Evolutionary conservation across 2,797 vertebrate species (phyloP).

Genomic region (Malacoraja senta): DNA sequence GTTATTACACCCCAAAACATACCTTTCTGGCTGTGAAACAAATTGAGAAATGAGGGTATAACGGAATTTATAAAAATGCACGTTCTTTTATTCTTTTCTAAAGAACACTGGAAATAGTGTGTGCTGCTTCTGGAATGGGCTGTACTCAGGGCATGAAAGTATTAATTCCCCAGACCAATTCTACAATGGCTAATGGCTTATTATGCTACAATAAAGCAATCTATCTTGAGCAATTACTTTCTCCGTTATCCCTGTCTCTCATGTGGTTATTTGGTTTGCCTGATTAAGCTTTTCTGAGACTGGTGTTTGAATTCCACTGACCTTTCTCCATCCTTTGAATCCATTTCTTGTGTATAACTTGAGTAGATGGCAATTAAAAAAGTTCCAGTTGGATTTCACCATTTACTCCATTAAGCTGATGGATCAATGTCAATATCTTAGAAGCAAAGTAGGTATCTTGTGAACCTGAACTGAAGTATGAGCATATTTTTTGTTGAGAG

Average conservation of each 20-base stretch:
- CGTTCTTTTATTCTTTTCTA: neutral
- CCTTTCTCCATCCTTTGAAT: slow-evolving; percentile 4
- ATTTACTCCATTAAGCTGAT: neutral
- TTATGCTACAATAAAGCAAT: slow-evolving; percentile 22
- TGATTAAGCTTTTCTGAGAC: slow-evolving; percentile 29
- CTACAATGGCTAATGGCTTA: slow-evolving; percentile 13
- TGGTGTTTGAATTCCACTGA: slow-evolving; percentile 24
- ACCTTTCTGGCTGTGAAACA: neutral
- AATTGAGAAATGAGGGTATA: neutral
- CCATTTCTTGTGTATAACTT: neutral
- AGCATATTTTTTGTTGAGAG: neutral
- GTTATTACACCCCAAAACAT: neutral
- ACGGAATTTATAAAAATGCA: neutral
- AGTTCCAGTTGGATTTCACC: neutral
- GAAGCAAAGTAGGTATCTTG: neutral
- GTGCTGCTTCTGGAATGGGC: neutral
- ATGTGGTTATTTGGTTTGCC: slow-evolving; percentile 17
- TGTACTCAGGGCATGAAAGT: no score
- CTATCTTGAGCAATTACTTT: slow-evolving; percentile 24
- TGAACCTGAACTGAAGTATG: neutral
- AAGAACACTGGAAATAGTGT: neutral
- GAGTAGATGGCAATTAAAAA: slow-evolving; percentile 14
- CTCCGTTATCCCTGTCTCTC: slow-evolving; percentile 8
- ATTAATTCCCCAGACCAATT: slow-evolving; percentile 27
- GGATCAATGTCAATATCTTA: neutral